Conservation (phyloP, 2,113 vertebrate genomes). For the Eulemur macaco region DNA sequence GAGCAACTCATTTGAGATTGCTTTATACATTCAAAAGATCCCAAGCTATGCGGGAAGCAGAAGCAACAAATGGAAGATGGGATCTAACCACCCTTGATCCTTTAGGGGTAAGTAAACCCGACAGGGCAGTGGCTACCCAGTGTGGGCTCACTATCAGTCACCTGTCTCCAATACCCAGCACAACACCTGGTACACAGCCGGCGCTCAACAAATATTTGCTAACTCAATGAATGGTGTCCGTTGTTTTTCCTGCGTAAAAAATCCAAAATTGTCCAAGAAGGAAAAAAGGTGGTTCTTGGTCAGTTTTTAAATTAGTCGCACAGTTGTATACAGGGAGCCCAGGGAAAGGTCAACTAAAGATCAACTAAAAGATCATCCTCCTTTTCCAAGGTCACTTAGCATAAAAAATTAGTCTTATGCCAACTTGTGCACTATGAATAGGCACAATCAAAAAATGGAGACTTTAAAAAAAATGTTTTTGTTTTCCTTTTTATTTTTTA, state of each 20-base stretch:
- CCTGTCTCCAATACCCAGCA: neutral
- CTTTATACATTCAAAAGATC: neutral
- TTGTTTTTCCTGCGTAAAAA: neutral
- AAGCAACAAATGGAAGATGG: neutral
- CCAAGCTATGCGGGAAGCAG: neutral
- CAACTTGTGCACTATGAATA: neutral
- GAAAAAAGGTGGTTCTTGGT: neutral
- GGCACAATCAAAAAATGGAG: neutral
- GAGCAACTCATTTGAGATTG: neutral
- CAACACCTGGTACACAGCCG: neutral
- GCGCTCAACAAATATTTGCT: neutral
- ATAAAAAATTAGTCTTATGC: neutral
- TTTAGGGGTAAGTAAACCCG: neutral
- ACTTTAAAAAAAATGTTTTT: no score
- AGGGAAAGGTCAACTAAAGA: neutral
- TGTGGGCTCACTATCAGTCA: fast-evolving
- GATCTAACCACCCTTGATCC: neutral
- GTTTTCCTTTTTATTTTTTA: neutral
- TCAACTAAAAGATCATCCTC: neutral
- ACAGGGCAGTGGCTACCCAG: neutral
- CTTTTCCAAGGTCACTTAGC: neutral
- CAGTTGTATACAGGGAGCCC: neutral
- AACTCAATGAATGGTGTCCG: neutral
- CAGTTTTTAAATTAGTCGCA: neutral
- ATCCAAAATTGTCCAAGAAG: neutral